Evolutionary conservation across 2,888 invertebrate genomes (phyloP).

Genomic region (Meloe dianella): DNA sequence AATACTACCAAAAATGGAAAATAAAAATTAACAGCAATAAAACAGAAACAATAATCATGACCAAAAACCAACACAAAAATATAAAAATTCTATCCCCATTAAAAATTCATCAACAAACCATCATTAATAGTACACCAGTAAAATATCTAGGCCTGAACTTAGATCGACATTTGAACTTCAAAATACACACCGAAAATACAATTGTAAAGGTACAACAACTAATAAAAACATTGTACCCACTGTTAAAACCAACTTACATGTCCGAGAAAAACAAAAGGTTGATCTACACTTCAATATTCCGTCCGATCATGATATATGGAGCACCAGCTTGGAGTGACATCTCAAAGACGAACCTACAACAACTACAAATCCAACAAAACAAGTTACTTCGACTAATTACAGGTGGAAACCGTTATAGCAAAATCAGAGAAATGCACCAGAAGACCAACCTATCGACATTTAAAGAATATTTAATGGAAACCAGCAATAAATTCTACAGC

Average conservation of each 20-base stretch:
- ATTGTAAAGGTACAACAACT: slow-evolving; percentile 12
- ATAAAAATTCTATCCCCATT: slow-evolving; percentile 11
- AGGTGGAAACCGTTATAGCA: background rate
- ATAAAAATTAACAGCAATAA: too few relatives aligned
- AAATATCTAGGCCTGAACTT: slow-evolving; percentile 23
- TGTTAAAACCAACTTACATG: slow-evolving; percentile 12
- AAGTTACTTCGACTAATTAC: background rate
- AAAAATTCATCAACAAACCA: slow-evolving; percentile 16
- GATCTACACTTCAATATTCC: background rate
- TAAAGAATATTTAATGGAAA: background rate
- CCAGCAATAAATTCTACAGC: background rate
- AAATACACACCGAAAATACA: slow-evolving; percentile 21
- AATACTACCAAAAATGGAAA: too few relatives aligned
- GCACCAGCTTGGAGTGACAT: background rate
- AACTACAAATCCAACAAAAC: background rate
- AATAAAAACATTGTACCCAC: slow-evolving; percentile 10
- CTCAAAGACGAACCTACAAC: background rate
- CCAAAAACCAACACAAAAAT: background rate
- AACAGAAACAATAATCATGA: background rate
- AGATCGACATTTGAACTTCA: slow-evolving; percentile 21
- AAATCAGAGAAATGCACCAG: background rate
- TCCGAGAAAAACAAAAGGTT: slow-evolving; percentile 11
- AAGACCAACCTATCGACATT: background rate
- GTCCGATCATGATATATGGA: background rate
- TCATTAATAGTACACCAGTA: slow-evolving; percentile 11